Conservation (phyloP, 1,140 invertebrate species). For the Brachionus angularis region DNA sequence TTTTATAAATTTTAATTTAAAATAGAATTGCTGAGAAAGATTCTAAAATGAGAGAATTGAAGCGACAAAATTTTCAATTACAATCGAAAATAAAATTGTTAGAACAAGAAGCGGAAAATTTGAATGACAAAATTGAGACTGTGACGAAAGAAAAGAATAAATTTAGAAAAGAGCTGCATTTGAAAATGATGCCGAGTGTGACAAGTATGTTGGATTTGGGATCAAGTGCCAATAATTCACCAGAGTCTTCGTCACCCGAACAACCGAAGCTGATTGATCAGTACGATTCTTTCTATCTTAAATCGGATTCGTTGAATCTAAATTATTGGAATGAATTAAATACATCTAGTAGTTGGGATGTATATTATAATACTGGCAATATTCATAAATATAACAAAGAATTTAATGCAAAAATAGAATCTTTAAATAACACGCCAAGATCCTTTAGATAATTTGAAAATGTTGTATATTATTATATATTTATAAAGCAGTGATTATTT, state of each 20-base stretch:
- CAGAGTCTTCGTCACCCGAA: not conserved
- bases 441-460: conserved; percentile 34
- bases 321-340: conserved; percentile 5
- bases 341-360: conserved; percentile 10
- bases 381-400: conserved; percentile 11
- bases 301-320: too few relatives aligned
- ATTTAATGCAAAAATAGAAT: too few relatives aligned
- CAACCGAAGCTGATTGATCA: too few relatives aligned
- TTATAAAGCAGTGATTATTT: too few relatives aligned
- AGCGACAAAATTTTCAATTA: conserved; percentile 13
- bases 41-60: conserved; percentile 7
- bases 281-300: too few relatives aligned
- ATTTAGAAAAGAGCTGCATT: not conserved
- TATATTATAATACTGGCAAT: conserved; percentile 29
- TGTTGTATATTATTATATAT: too few relatives aligned
- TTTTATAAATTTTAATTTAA: too few relatives aligned
- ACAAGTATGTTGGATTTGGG: conserved; percentile 1
- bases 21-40: conserved; percentile 9
- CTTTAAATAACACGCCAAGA: conserved; percentile 4
- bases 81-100: conserved; percentile 24
- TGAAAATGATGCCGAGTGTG: not conserved
- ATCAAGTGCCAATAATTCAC: not conserved
- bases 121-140: conserved; percentile 18
- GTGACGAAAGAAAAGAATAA: conserved; percentile 27
- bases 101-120: conserved; percentile 18